Evolutionary conservation across 92 coral and sea anemone genomes (phyloP), one percentile per base, ranked within the genome.

Genomic region (Porites evermanni): DNA sequence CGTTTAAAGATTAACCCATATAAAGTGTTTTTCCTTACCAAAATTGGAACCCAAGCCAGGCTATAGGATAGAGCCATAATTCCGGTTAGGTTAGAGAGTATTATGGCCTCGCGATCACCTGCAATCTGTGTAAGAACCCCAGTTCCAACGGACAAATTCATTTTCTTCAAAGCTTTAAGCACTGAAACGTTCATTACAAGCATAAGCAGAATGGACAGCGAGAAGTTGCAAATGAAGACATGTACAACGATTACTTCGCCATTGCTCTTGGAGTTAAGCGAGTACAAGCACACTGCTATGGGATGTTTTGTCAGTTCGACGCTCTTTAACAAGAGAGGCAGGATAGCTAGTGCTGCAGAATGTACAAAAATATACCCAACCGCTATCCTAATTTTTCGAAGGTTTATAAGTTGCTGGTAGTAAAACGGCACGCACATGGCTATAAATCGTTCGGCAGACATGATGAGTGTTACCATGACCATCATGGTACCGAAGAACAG

Each of bases 401-500:
- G 59, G 38, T 70, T 80, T 21, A 86, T 73, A 1, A 86, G 78
- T n/a, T 24, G 32, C 4, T 72, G 17, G 78, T 86, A 86, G 38
- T 79, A 47, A 60, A 78, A 86, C 20, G 89, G 89, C 52, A 70
- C 19, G 21, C 79, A 78, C 78, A 86, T 65, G 50, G 89, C 89
- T 23, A 79, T 53, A 50, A 79, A 70, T 21, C 89, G 58, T 44
- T 86, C 90, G n/a, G 75, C 83, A 2, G 90, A 86, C 86, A 86
- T 86, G 7, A 86, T 29, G 9, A 86, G 47, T 0, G 90, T 86
- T 13, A 63, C 70, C 67, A 73, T 71, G 2, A 86, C 90, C 0
- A 78, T 79, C 79, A 70, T 56, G 2, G 90, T 86, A 1, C 90
- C 90, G 47, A 86, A 86, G 70, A 86, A 69, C 38, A 86, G 60